Conservation (phyloP, 2,888 invertebrate species). For the Brachycybe producta region DNA sequence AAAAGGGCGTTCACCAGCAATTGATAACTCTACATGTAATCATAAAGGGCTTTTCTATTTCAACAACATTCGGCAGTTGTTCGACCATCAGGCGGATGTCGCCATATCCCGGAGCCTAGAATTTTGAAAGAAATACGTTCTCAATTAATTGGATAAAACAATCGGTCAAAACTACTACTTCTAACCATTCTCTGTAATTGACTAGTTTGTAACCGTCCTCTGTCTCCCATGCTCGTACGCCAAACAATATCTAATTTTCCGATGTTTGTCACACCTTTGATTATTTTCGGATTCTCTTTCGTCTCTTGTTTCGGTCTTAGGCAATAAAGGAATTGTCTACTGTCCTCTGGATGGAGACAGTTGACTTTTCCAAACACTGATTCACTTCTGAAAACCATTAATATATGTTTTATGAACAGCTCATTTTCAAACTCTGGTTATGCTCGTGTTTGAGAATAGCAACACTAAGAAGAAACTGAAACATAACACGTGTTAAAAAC, state of each 20-base stretch:
- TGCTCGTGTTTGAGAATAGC: too few relatives aligned
- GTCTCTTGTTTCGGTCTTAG: conserved; percentile 66
- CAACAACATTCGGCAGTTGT: conserved; percentile 67
- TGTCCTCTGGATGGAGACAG: conserved; percentile 68
- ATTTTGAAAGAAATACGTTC: conserved; percentile 23
- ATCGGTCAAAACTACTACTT: conserved; percentile 13
- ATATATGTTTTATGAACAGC: not conserved
- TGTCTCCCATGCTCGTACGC: conserved; percentile 92
- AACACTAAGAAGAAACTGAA: too few relatives aligned
- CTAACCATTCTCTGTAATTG: conserved; percentile 74
- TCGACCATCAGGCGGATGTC: conserved; percentile 78
- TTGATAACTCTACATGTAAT: conserved; percentile 64
- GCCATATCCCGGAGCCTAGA: conserved; percentile 76
- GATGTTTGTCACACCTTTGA: conserved; percentile 72
- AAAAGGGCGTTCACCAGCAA: conserved; percentile 61
- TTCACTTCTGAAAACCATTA: conserved; percentile 12
- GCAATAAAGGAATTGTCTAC: conserved; percentile 89
- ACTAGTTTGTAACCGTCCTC: conserved; percentile 91
- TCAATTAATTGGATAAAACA: not conserved
- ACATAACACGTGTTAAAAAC: too few relatives aligned
- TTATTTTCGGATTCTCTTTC: conserved; percentile 57
- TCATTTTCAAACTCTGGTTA: too few relatives aligned
- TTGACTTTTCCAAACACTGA: conserved; percentile 36
- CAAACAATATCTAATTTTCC: conserved; percentile 97
- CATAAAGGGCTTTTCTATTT: conserved; percentile 68